Conservation (phyloP, 23 tunicate genomes). For the Clavelina lepadiformis region DNA sequence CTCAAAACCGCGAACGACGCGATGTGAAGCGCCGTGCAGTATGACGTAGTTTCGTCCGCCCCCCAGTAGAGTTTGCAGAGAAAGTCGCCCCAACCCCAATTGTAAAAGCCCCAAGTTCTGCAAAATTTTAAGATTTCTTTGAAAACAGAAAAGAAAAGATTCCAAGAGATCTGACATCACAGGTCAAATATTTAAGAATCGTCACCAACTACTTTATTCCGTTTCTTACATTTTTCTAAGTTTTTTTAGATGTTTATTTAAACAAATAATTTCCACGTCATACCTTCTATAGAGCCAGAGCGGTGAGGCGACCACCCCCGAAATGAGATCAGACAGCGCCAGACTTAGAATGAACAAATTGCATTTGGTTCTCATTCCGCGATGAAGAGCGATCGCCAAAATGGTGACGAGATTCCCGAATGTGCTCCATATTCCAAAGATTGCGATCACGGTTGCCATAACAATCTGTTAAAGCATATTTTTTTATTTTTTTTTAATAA, state of each 20-base stretch:
- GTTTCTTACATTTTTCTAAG: not conserved
- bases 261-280: not conserved
- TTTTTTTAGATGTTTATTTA: constrained; percentile 1
- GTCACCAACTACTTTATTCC: no score
- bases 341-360: constrained; percentile 50
- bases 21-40: constrained; percentile 48
- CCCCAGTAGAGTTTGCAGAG: constrained; percentile 51
- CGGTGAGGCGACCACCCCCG: constrained; percentile 51
- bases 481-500: no score
- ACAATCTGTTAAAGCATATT: constrained; percentile 14
- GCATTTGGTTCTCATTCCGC: constrained; percentile 29
- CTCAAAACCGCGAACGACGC: constrained; percentile 59
- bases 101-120: constrained; percentile 55
- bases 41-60: constrained; percentile 44
- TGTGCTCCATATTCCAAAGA: constrained; percentile 48
- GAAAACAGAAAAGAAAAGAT: not conserved
- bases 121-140: not conserved
- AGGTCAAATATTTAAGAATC: no score
- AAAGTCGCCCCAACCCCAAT: constrained; percentile 55
- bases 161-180: not conserved
- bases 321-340: constrained; percentile 40
- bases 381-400: constrained; percentile 21
- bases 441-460: constrained; percentile 19
- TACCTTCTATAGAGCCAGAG: constrained; percentile 54
- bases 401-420: constrained; percentile 32